These are phyloP conservation scores for Drosophila varians DNA, from an alignment of 1,140 invertebrate species.

Conservation along the genomic window DNA sequence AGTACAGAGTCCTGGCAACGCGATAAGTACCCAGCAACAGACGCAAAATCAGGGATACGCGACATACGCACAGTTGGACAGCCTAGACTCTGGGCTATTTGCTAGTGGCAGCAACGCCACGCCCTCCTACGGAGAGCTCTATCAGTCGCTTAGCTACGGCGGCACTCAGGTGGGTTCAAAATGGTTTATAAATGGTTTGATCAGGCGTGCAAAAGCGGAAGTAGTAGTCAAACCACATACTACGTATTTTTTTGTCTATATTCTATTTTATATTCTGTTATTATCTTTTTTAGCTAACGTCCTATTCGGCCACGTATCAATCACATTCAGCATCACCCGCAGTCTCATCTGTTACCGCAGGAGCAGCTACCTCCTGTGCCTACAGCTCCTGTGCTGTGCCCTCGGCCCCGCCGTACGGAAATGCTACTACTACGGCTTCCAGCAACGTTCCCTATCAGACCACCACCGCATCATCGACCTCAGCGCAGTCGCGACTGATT, in stretches of 20 bases:
- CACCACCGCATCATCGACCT: constrained; percentile 55
- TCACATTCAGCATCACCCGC: constrained; percentile 31
- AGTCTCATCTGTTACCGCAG: constrained; percentile 7
- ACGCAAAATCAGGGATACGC: constrained; percentile 34
- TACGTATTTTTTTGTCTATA: neutral
- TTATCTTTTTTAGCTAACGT: constrained; percentile 37
- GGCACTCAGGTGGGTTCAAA: constrained; percentile 50
- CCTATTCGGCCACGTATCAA: constrained; percentile 54
- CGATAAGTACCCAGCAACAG: constrained; percentile 11
- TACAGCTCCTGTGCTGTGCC: constrained; percentile 78
- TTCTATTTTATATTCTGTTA: neutral
- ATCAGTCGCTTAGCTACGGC: constrained; percentile 61
- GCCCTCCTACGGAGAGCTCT: constrained; percentile 76
- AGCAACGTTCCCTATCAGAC: constrained; percentile 75
- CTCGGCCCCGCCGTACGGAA: constrained; percentile 71
- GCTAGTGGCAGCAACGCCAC: constrained; percentile 57
- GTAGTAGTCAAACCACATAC: too few relatives aligned
- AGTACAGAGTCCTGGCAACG: constrained; percentile 5
- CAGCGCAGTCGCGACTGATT: constrained; percentile 22
- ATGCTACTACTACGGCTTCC: constrained; percentile 75
- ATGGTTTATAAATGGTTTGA: too few relatives aligned
- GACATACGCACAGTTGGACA: constrained; percentile 64
- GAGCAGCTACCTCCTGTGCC: constrained; percentile 27
- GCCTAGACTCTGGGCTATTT: constrained; percentile 66
- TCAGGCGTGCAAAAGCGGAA: neutral